A percentile compares a stretch with the other conserved stretches of the same genome.
These are phyloP conservation scores for Aphis craccivora DNA, from an alignment of 1,140 invertebrate genomes.

Conservation along the genomic window DNA sequence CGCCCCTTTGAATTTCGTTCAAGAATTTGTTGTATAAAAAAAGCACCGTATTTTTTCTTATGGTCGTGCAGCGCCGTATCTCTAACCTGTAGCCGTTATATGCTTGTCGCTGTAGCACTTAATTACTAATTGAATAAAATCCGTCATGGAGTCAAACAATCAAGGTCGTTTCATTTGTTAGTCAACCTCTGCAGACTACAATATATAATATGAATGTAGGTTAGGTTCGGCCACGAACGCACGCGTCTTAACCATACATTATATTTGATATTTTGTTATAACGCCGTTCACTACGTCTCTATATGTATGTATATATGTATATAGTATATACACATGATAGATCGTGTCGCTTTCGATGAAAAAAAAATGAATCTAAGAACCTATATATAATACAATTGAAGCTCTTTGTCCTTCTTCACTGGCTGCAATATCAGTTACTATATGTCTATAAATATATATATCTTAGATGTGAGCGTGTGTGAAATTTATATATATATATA, in stretches of 20 bases:
- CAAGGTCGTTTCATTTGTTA: constrained; percentile 44
- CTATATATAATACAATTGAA: not conserved
- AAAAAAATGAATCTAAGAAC: not conserved
- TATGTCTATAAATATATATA: not conserved
- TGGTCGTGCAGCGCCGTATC: not conserved
- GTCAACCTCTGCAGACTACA: not conserved
- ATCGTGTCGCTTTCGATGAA: constrained; percentile 28
- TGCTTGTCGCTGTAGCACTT: not conserved
- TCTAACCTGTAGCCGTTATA: not conserved
- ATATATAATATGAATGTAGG: constrained; percentile 31
- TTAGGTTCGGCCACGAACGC: constrained; percentile 41
- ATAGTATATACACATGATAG: not conserved
- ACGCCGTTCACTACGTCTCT: not conserved
- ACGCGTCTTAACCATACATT: constrained; percentile 15
- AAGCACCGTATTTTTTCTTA: not conserved
- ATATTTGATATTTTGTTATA: constrained; percentile 25
- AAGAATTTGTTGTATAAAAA: not conserved
- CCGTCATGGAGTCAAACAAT: constrained; percentile 52
- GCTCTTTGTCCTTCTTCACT: not conserved
- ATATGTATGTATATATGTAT: not conserved
- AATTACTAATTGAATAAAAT: constrained; percentile 41
- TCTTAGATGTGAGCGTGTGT: not conserved
- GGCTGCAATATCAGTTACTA: not conserved
- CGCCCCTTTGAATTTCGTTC: not conserved
- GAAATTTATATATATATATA: not conserved